phyloP scores from a whole-genome alignment of 2,888 invertebrate species.

The Dendrolimus houi region DNA sequence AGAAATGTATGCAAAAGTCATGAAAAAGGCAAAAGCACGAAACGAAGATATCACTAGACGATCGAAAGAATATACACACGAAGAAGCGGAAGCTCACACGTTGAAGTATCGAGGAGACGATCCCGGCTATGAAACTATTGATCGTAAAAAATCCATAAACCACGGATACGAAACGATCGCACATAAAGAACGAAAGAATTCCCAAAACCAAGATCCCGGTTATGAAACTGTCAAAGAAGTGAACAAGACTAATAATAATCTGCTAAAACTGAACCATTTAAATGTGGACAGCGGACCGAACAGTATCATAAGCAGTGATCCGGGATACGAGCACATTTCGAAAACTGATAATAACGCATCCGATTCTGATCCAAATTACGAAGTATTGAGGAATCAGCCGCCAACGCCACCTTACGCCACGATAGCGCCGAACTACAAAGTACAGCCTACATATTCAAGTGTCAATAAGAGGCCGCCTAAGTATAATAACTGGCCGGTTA shows the following conservation, averaged over 20 bases:
- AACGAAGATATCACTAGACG: slow-evolving; percentile 41
- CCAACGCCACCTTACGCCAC: slow-evolving; percentile 68
- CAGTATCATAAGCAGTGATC: slow-evolving; percentile 79
- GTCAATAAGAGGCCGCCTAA: slow-evolving; percentile 73
- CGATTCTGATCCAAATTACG: slow-evolving; percentile 87
- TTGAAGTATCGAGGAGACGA: slow-evolving; percentile 60
- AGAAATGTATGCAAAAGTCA: slow-evolving; percentile 93
- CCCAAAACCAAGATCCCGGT: slow-evolving; percentile 77
- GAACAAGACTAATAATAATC: slow-evolving; percentile 47
- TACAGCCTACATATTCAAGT: slow-evolving; percentile 71
- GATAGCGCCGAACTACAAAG: slow-evolving; percentile 58
- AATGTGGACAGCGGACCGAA: slow-evolving; percentile 74
- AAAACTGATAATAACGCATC: slow-evolving; percentile 66
- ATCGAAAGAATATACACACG: slow-evolving; percentile 39
- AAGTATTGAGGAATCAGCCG: slow-evolving; percentile 80
- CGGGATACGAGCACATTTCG: slow-evolving; percentile 83
- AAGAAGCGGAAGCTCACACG: slow-evolving; percentile 25
- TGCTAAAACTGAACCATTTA: slow-evolving; percentile 45
- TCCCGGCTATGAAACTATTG: slow-evolving; percentile 70
- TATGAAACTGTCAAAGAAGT: slow-evolving; percentile 78
- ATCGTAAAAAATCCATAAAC: slow-evolving; percentile 57
- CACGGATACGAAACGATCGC: slow-evolving; percentile 79
- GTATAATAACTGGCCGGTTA: slow-evolving; percentile 71
- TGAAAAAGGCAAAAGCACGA: slow-evolving; percentile 79
- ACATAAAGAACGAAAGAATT: slow-evolving; percentile 50